Evolutionary conservation across 2,113 vertebrate genomes (phyloP).

Genomic region (Peromyscus californicus): DNA sequence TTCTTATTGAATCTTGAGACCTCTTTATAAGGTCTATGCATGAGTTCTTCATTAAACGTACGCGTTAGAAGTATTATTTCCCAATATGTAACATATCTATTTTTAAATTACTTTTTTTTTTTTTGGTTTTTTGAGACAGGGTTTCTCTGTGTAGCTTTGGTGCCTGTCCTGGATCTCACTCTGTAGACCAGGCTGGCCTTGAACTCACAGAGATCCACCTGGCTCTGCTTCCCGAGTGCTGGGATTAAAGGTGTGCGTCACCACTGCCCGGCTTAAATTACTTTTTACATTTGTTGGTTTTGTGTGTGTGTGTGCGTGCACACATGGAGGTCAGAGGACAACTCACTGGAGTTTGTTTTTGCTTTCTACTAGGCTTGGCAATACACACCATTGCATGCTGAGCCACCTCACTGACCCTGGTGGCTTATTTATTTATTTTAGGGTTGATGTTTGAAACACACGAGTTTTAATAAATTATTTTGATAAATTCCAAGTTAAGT

Average conservation of each 20-base stretch:
- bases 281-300: neutral
- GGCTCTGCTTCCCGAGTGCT: no score
- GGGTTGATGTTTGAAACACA: neutral
- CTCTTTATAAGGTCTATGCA: neutral
- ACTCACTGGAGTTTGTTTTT: neutral
- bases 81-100: neutral
- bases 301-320: neutral
- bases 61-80: conserved; percentile 34
- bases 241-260: no score
- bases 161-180: no score
- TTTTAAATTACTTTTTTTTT: neutral
- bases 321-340: neutral
- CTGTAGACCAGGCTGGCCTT: no score
- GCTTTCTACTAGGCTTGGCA: neutral
- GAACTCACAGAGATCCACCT: no score
- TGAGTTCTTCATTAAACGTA: conserved; percentile 2
- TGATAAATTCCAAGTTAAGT: neutral
- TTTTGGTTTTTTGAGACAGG: no score
- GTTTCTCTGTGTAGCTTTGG: no score
- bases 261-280: neutral
- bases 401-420: neutral
- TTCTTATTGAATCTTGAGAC: conserved; percentile 21
- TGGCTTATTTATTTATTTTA: neutral
- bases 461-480: conserved; percentile 20
- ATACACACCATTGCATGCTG: no score